Percentiles rank a stretch among this genome's conserved stretches.
These are phyloP conservation scores for Pimpla rufipes DNA, from an alignment of 2,888 invertebrate species.

Conservation along the genomic window DNA sequence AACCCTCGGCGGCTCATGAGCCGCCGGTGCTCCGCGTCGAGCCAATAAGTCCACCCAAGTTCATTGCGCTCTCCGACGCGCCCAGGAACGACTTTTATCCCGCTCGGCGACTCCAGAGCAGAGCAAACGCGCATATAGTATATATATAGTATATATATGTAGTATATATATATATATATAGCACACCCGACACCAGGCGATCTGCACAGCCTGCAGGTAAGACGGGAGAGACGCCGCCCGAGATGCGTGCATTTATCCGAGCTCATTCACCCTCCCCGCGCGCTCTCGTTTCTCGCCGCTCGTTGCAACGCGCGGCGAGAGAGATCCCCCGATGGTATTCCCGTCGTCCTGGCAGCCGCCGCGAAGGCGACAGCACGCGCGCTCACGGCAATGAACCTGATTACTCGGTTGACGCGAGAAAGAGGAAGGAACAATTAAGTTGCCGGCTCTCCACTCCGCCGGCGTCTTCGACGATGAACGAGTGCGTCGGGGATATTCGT, in stretches of 20 bases:
- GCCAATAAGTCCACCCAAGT: conserved; percentile 74
- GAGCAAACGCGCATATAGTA: conserved; percentile 12
- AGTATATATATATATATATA: not conserved
- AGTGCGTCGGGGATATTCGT: not conserved
- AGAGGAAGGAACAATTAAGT: conserved; percentile 23
- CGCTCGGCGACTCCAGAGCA: conserved; percentile 37
- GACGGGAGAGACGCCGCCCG: conserved; percentile 52
- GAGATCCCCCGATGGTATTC: conserved; percentile 49
- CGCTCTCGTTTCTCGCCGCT: conserved; percentile 33
- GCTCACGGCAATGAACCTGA: conserved; percentile 43
- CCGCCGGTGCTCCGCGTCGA: conserved; percentile 40
- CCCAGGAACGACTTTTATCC: conserved; percentile 57
- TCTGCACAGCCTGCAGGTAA: conserved; percentile 39
- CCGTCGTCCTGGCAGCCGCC: conserved; percentile 36
- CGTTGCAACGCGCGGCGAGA: too few species aligned
- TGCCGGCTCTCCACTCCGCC: conserved; percentile 1
- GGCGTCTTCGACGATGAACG: not conserved
- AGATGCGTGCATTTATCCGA: conserved; percentile 64
- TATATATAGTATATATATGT: too few species aligned
- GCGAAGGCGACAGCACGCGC: conserved; percentile 46
- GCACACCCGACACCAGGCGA: conserved; percentile 3
- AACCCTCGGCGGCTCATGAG: conserved; percentile 19
- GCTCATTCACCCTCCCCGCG: conserved; percentile 14
- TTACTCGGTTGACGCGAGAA: conserved; percentile 49
- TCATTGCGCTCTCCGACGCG: conserved; percentile 76